Base-by-base conservation (phyloP, 2,797 vertebrate species). In the Synaphobranchus kaupii region DNA sequence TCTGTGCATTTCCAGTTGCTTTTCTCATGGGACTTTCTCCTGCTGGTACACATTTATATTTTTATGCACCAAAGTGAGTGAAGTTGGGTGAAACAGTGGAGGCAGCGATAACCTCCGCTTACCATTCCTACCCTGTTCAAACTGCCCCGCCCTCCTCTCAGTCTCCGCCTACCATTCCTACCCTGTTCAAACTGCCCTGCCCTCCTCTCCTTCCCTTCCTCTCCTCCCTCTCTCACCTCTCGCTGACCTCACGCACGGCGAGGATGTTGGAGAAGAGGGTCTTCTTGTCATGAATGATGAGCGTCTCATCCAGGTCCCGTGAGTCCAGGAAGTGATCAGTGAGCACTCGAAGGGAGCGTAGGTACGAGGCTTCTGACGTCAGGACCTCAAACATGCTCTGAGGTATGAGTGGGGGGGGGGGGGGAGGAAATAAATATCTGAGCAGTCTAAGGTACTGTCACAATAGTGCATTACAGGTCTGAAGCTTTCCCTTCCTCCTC, bases 331-430 rank as follows among this genome's bases (percentile, higher is more conserved):
- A 97, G 86, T 96, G 96, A 85, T 96, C 95, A 0, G 89, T 95
- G 83, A 97, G 92, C 54, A 97, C 93, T 28, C 91, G 88, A 39
- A 97, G 90, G 0, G 96, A 96, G 44, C 95, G 95, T 66, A 96
- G 92, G 86, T 97, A 97, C 0, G 96, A 96, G 5, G 94, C 95
- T 85, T 97, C 96, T 0, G 96, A 96, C 0, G 96, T 96, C 91
- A 97, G 90, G 63, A 97, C 96, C 87, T 97, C 96, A 17, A 96
- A 97, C 88, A 97, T 94, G 88, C 96, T 96, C 96, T 97, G 90
- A 63, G 31, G 83, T 96, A 90, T 48, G 31, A 84, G 10, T 73
- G 7, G 13, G 2, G 39, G 31, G 22, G 39, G 78, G 5, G 58
- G 47, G 44, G 28, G 12, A 68, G 48, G 22, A 44, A 22, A 25